Conservation (phyloP, 1,140 invertebrate species). For the Polypedilum vanderplanki region DNA sequence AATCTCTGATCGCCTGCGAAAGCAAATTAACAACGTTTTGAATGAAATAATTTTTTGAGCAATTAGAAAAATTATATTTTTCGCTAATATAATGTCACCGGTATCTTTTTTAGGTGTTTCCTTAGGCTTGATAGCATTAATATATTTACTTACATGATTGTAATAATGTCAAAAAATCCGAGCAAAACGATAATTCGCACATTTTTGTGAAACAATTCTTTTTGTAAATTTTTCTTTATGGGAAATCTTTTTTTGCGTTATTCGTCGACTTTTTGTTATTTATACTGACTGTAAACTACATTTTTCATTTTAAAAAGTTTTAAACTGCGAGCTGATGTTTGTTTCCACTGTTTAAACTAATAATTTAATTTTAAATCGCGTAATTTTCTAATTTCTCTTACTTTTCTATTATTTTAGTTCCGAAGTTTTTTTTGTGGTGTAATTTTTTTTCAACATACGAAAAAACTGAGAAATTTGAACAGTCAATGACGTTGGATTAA, state of each 20-base stretch:
- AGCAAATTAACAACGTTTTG: not conserved
- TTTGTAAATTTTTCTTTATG: not conserved
- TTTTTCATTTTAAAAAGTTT: not conserved
- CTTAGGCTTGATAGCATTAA: not conserved
- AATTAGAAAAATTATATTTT: not conserved
- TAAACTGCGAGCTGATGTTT: not conserved
- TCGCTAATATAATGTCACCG: not conserved
- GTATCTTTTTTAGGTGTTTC: not conserved
- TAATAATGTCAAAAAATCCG: constrained; percentile 8
- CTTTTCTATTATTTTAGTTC: too few relatives aligned
- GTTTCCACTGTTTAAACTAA: not conserved
- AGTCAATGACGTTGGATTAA: not conserved
- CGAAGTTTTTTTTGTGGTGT: too few relatives aligned
- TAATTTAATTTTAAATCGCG: too few relatives aligned
- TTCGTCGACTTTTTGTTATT: constrained; percentile 15
- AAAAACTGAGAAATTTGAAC: too few relatives aligned
- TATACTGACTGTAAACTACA: constrained; percentile 12
- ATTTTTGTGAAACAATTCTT: not conserved
- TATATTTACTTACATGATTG: constrained; percentile 16
- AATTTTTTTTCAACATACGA: too few relatives aligned
- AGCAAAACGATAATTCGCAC: constrained; percentile 15
- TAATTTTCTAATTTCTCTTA: too few relatives aligned
- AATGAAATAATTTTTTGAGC: not conserved
- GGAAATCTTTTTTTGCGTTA: not conserved
- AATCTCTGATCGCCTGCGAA: constrained; percentile 23